phyloP scores from a whole-genome alignment of 2,888 invertebrate species.

The Netelia melanura region DNA sequence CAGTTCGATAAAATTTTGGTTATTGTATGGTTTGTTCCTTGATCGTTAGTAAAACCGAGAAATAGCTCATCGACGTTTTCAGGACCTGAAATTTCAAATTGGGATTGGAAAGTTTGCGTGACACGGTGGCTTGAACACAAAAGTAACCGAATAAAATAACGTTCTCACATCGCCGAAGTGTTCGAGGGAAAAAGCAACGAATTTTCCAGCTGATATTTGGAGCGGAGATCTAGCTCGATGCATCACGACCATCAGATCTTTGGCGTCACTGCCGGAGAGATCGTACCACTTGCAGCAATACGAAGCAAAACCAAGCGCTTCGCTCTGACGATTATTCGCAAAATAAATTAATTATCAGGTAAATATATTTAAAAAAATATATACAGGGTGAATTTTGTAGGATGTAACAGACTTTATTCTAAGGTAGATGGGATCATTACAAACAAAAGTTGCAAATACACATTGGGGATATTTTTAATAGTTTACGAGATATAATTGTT shows the following conservation, averaged over 20 bases:
- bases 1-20: neutral
- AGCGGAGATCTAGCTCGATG: slow-evolving; percentile 65
- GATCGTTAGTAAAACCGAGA: slow-evolving; percentile 71
- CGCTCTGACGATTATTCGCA: slow-evolving; percentile 41
- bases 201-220: slow-evolving; percentile 70
- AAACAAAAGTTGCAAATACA: too few relatives aligned
- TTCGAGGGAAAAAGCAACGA: slow-evolving; percentile 63
- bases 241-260: slow-evolving; percentile 66
- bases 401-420: too few relatives aligned
- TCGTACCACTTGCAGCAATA: slow-evolving; percentile 71
- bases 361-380: neutral
- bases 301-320: slow-evolving; percentile 61
- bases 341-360: slow-evolving; percentile 13
- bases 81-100: slow-evolving; percentile 37
- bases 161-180: slow-evolving; percentile 64
- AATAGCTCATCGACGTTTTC: slow-evolving; percentile 70
- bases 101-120: too few relatives aligned
- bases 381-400: too few relatives aligned
- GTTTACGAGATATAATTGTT: too few relatives aligned
- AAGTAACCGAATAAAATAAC: neutral
- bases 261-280: slow-evolving; percentile 60
- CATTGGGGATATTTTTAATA: too few relatives aligned
- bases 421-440: too few relatives aligned
- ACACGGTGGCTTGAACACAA: neutral
- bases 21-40: slow-evolving; percentile 17